These are phyloP conservation scores for Enteromius thamalakanensis DNA, from an alignment of 2,797 vertebrate genomes.

Conservation along the genomic window DNA sequence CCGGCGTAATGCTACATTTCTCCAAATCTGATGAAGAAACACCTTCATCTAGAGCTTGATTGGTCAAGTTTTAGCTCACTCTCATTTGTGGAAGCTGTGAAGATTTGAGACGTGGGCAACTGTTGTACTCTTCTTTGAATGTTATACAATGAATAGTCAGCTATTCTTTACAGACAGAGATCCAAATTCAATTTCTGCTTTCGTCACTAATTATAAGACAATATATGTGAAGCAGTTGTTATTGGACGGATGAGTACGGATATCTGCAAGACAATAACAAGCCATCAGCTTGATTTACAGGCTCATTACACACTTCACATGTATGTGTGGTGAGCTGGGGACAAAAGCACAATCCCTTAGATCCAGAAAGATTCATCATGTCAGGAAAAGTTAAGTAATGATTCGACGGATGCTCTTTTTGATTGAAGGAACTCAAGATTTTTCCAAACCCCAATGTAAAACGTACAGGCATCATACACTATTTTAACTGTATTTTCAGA, in stretches of 20 bases:
- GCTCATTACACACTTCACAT: not conserved
- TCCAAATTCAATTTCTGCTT: not conserved
- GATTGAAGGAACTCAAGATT: not conserved
- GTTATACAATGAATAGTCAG: not conserved
- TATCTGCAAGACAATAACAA: conserved; percentile 14
- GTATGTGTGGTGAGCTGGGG: not conserved
- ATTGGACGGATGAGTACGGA: not conserved
- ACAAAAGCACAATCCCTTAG: not conserved
- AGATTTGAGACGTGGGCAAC: too few species aligned
- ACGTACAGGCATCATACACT: not conserved
- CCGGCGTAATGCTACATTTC: not conserved
- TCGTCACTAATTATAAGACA: not conserved
- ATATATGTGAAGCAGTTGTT: not conserved
- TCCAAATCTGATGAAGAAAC: not conserved
- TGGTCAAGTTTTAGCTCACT: not conserved
- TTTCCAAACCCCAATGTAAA: not conserved
- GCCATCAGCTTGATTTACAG: not conserved
- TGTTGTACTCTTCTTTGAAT: not conserved
- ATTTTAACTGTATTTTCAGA: not conserved
- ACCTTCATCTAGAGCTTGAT: not conserved
- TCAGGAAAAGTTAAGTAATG: not conserved
- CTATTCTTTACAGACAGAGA: not conserved
- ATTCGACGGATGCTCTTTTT: not conserved
- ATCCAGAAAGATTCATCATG: not conserved
- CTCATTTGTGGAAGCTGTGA: too few species aligned